Conservation (phyloP, 2,888 invertebrate genomes). For the Cephus pygmeus region DNA sequence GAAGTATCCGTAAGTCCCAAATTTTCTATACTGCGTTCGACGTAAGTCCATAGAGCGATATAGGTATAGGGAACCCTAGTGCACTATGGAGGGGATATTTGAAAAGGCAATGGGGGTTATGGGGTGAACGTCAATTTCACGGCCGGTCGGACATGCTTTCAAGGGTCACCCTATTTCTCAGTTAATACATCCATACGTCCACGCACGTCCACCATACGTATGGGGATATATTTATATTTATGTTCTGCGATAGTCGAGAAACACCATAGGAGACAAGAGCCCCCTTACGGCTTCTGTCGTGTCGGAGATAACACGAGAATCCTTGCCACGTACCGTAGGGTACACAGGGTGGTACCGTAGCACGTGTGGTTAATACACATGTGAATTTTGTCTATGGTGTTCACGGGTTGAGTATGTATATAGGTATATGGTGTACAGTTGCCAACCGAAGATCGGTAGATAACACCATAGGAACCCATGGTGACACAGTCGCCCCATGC, state of each 20-base stretch:
- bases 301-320: not conserved
- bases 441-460: not conserved
- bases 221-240: slow-evolving; percentile 57
- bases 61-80: not conserved
- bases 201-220: slow-evolving; percentile 24
- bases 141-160: slow-evolving; percentile 51
- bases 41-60: not conserved
- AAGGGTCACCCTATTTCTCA: slow-evolving; percentile 37
- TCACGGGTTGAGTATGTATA: not conserved
- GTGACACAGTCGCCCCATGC: not conserved
- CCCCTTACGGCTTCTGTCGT: not conserved
- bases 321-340: not conserved
- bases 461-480: not conserved
- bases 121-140: slow-evolving; percentile 62
- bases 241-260: slow-evolving; percentile 52
- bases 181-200: slow-evolving; percentile 18
- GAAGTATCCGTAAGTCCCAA: not conserved
- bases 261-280: not conserved
- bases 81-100: not conserved
- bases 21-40: not conserved
- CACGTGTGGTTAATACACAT: not conserved
- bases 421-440: not conserved
- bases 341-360: not conserved
- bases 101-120: not conserved
- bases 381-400: not conserved